Conservation (phyloP, 2,797 vertebrate species). For the Chelonia mydas region DNA sequence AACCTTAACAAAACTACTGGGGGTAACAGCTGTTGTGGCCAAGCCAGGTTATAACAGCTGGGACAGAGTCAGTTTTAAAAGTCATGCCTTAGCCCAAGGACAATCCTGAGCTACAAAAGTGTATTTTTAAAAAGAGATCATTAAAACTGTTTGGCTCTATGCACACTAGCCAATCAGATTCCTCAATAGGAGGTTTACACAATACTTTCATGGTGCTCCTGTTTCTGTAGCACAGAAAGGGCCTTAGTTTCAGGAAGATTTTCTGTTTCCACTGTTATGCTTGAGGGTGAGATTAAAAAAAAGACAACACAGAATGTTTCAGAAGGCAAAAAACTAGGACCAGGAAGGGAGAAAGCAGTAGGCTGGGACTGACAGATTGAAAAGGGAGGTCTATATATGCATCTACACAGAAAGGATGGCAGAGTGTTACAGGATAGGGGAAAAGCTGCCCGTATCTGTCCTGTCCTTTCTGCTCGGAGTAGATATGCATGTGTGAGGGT, state of each 20-base stretch:
- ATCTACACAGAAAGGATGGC: not conserved
- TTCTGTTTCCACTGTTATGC: not conserved
- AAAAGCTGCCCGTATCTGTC: not conserved
- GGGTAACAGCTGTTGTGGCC: not conserved
- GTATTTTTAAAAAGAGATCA: not conserved
- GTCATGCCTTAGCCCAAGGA: not conserved
- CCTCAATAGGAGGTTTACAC: not conserved
- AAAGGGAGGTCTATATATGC: not conserved
- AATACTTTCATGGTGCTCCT: not conserved
- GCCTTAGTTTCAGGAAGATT: not conserved
- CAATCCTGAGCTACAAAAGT: not conserved
- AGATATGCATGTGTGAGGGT: not conserved
- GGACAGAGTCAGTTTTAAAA: accelerated
- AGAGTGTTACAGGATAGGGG: not conserved
- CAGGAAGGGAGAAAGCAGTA: not conserved
- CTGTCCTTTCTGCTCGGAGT: not conserved
- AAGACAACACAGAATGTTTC: not conserved
- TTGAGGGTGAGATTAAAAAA: no score
- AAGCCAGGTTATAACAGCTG: not conserved
- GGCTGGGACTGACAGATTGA: not conserved
- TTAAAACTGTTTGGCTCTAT: not conserved
- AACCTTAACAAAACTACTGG: not conserved
- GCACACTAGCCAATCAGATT: not conserved
- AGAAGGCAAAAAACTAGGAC: not conserved
- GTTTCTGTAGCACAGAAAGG: not conserved